These are phyloP conservation scores for Petromus typicus DNA, from an alignment of 2,113 vertebrate genomes.

Conservation along the genomic window DNA sequence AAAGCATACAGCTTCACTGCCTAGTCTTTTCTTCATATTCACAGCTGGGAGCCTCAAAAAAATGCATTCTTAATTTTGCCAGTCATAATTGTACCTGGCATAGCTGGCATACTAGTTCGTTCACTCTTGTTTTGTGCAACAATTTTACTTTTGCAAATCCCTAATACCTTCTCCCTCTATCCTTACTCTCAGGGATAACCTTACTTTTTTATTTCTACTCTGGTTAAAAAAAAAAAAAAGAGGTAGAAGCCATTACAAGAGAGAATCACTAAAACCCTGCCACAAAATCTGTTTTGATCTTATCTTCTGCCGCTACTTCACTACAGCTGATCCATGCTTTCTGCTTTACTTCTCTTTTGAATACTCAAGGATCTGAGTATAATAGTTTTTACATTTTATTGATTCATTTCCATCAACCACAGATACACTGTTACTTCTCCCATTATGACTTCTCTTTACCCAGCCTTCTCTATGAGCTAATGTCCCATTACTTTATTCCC, in stretches of 20 bases:
- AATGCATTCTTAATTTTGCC: neutral
- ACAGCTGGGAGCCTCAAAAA: neutral
- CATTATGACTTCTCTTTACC: neutral
- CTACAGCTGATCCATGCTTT: neutral
- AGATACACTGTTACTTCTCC: neutral
- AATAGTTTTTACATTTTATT: neutral
- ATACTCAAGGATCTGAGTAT: neutral
- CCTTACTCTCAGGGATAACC: neutral
- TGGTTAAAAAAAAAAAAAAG: neutral
- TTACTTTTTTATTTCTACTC: conserved; percentile 19
- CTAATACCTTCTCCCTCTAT: neutral
- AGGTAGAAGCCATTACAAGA: neutral
- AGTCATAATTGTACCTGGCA: neutral
- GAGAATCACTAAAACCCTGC: neutral
- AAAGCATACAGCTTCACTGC: neutral
- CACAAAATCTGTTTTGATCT: neutral
- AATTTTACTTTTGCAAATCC: neutral
- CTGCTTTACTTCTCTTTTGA: neutral
- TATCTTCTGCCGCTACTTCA: neutral
- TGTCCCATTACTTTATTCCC: neutral
- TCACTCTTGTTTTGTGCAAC: neutral
- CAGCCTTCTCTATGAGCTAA: neutral
- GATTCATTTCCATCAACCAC: neutral
- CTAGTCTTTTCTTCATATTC: neutral
- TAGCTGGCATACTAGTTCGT: neutral